Evolutionary conservation across 2,797 vertebrate genomes (phyloP).

Genomic region (Perodicticus potto): DNA sequence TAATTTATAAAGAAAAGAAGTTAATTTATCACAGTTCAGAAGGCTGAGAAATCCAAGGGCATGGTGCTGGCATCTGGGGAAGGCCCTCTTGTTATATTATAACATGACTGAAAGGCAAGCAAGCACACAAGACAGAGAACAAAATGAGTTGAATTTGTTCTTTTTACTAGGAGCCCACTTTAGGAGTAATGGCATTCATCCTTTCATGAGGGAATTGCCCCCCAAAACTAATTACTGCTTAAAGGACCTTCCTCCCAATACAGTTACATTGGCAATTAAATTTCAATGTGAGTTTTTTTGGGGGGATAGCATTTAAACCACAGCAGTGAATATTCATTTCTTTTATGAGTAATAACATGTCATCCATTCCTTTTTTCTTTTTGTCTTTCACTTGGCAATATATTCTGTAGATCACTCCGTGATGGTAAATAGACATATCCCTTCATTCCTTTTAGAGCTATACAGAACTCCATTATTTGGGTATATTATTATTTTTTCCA

Average conservation of each 20-base stretch:
- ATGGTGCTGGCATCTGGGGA: background rate
- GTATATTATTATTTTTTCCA: background rate
- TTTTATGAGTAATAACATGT: background rate
- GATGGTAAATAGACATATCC: background rate
- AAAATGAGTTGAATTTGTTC: background rate
- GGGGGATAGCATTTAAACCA: background rate
- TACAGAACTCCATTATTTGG: background rate
- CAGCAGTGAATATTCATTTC: background rate
- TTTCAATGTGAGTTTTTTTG: background rate
- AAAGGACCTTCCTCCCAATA: background rate
- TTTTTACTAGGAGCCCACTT: background rate
- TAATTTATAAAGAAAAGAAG: background rate
- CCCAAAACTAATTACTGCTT: background rate
- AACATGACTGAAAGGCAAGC: background rate
- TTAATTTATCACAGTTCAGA: background rate
- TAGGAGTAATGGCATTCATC: background rate
- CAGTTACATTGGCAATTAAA: background rate
- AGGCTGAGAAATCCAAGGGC: background rate
- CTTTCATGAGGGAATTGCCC: background rate
- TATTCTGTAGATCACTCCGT: background rate
- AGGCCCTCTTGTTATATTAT: background rate
- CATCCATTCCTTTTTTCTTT: background rate
- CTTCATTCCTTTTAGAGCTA: background rate
- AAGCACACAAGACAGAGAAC: background rate
- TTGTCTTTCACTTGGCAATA: background rate